Evolutionary conservation across 2,888 invertebrate species (phyloP), one percentile per base, ranked within the genome.

Genomic region (Oxystoma pomonae): DNA sequence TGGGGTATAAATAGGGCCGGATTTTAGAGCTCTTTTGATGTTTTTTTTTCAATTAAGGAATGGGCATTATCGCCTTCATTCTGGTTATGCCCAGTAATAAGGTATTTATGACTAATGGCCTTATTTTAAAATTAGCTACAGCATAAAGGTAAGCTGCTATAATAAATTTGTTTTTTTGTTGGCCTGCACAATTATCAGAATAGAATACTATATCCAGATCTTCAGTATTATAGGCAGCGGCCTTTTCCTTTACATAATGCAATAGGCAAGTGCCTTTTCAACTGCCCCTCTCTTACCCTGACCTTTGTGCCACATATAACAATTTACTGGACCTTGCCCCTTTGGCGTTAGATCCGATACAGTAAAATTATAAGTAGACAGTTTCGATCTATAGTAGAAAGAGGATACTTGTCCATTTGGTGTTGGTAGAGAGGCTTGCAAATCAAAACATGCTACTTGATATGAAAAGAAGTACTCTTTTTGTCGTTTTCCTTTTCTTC

Each of bases 121-220:
- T 62, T 59, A 62, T 62, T 55, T 59, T 35, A 35, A 53, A 62
- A 53, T 58, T 62, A 12, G 55, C 55, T n/a, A 58, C 53, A 16
- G 62, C 58, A 35, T 62, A 62, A 49, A 59, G 50, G 59, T 20
- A 59, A 49, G 59, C 35, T 16, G 58, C 20, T 16, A 59, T 5
- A 18, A 63, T 22, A n/a, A 65, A 65, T 61, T n/a, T n/a, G n/a
- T n/a, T n/a, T n/a, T n/a, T n/a, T 57, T 62, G 65, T 60, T 59
- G 62, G 17, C 62, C 58, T 50, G 61, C 20, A 57, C 74, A 74
- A 62, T 72, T 75, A 61, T 73, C 73, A 12, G 71, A 69, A 66
- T 70, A 75, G 57, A 74, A 71, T 12, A 67, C 63, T 16, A 69
- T 63, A 56, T 70, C 65, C 21, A 68, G 55, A 57, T 65, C 52